phyloP scores from a whole-genome alignment of 2,113 vertebrate genomes.

The Asarcornis scutulata region DNA sequence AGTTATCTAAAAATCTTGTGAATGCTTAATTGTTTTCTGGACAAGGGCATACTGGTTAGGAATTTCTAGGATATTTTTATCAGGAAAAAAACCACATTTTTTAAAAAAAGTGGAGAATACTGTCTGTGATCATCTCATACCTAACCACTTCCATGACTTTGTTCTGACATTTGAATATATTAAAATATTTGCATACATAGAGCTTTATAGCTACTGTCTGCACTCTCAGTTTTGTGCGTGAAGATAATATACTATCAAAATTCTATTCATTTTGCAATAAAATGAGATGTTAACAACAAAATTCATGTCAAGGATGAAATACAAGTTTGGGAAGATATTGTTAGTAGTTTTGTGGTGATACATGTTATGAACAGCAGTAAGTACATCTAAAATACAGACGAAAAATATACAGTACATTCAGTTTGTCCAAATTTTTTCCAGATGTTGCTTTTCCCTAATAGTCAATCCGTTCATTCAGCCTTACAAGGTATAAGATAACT shows the following conservation, averaged over 20 bases:
- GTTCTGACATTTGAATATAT: neutral
- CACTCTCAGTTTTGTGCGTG: neutral
- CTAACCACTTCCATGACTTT: neutral
- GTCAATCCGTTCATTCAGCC: neutral
- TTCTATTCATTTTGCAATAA: neutral
- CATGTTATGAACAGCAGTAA: neutral
- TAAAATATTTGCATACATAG: neutral
- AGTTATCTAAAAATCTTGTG: neutral
- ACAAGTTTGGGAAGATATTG: neutral
- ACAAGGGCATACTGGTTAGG: neutral
- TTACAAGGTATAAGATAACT: neutral
- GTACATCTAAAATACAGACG: neutral
- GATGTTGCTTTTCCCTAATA: neutral
- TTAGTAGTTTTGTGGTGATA: neutral
- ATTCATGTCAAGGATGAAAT: neutral
- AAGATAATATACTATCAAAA: neutral
- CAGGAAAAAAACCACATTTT: neutral
- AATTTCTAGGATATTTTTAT: neutral
- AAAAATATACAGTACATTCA: neutral
- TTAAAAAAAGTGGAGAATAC: neutral
- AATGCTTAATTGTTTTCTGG: neutral
- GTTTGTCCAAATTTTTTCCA: neutral
- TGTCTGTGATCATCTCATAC: neutral
- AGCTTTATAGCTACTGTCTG: neutral
- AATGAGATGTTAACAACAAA: neutral